A percentile compares a stretch with the other conserved stretches of the same genome.
Evolutionary conservation across 2,113 vertebrate species (phyloP).

Genomic region (Andinoacara biseriatus): DNA sequence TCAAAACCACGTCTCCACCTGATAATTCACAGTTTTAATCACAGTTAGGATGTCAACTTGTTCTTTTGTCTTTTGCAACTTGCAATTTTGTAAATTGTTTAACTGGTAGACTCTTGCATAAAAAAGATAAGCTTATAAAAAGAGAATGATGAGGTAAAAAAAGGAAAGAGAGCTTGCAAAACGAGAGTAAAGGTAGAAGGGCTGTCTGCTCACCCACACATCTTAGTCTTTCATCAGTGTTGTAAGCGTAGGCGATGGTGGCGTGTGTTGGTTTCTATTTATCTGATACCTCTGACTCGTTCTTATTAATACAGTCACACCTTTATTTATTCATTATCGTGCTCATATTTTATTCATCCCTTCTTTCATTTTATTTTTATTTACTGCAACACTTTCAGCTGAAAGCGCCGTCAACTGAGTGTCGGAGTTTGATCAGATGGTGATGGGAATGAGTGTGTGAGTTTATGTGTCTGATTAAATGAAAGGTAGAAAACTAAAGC

Average conservation of each 20-base stretch:
- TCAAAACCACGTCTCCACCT: background rate
- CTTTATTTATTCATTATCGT: conserved; percentile 78
- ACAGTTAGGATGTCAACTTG: background rate
- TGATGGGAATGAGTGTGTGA: conserved; percentile 34
- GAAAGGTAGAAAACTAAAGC: conserved; percentile 6
- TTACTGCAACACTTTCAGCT: conserved; percentile 56
- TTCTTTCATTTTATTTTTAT: conserved; percentile 74
- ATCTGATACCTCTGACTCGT: conserved; percentile 55
- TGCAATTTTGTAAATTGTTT: background rate
- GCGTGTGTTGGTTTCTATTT: conserved; percentile 61
- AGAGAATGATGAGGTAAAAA: background rate
- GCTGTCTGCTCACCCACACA: conserved; percentile 55
- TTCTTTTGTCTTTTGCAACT: background rate
- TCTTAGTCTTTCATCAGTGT: conserved; percentile 67
- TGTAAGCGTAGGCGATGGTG: conserved; percentile 63
- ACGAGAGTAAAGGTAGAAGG: conserved; percentile 41
- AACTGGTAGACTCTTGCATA: background rate
- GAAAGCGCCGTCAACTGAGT: conserved; percentile 47
- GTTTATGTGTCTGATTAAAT: background rate
- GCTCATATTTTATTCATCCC: conserved; percentile 78
- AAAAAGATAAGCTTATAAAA: background rate
- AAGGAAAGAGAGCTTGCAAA: background rate
- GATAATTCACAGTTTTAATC: background rate
- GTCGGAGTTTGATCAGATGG: conserved; percentile 66
- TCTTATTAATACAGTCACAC: conserved; percentile 75